A percentile compares a stretch with the other conserved stretches of the same genome.
Conservation (phyloP, 2,113 vertebrate species). For the Siniperca knerii region DNA sequence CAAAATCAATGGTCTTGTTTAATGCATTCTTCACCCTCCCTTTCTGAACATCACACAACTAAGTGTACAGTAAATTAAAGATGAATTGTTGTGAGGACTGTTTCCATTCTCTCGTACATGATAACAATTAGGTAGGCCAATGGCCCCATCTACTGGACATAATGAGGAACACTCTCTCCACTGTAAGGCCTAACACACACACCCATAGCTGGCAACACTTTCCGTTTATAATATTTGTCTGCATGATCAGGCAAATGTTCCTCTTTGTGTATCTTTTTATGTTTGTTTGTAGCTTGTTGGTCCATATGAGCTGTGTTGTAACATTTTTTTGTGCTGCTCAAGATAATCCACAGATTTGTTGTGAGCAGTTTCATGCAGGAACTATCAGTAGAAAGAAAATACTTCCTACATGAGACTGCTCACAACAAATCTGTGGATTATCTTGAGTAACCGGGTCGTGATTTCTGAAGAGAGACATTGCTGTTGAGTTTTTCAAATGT, state of each 20-base stretch:
- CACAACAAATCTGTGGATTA: no score
- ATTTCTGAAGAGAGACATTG: no score
- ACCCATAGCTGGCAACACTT: not conserved
- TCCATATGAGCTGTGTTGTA: not conserved
- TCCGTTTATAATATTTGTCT: not conserved
- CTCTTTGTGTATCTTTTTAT: not conserved
- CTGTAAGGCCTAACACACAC: not conserved
- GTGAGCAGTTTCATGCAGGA: no score
- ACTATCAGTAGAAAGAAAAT: no score
- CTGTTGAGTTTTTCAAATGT: no score
- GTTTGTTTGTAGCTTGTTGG: not conserved
- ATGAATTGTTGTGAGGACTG: not conserved
- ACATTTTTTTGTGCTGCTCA: not conserved
- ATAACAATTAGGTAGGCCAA: not conserved
- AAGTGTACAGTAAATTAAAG: not conserved
- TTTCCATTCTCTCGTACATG: accelerated
- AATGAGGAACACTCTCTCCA: not conserved
- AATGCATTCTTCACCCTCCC: not conserved
- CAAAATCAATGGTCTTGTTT: conserved; percentile 15
- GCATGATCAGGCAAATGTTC: not conserved
- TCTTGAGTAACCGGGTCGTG: no score
- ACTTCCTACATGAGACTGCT: no score
- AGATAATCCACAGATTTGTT: no score
- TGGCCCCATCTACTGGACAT: conserved; percentile 61
- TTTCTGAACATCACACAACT: not conserved